A percentile compares a stretch with the other conserved stretches of the same genome.
phyloP scores from a whole-genome alignment of 2,797 vertebrate genomes.

The Chelidonichthys spinosus region DNA sequence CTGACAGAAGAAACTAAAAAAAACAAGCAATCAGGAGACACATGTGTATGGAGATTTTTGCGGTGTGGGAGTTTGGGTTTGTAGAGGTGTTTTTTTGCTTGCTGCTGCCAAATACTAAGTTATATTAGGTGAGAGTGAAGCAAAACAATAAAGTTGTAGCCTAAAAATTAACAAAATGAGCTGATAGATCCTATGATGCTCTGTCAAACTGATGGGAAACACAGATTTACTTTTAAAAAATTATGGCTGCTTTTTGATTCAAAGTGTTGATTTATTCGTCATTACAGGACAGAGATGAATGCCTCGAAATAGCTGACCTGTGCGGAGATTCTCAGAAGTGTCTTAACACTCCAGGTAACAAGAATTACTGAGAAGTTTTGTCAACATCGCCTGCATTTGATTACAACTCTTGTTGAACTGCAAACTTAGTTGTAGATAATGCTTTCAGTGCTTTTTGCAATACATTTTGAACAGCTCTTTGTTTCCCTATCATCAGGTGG shows the following conservation, averaged over 20 bases:
- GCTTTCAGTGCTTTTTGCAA: not conserved
- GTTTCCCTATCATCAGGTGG: constrained; percentile 80
- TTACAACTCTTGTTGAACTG: not conserved
- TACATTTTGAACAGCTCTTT: not conserved
- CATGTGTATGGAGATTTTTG: not conserved
- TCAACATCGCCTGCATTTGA: not conserved
- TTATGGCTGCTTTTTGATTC: not conserved
- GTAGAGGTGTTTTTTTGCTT: not conserved
- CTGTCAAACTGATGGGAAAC: not conserved
- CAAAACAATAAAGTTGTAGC: not conserved
- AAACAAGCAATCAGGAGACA: not conserved
- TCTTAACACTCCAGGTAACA: constrained; percentile 89
- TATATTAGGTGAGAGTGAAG: not conserved
- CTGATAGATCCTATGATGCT: too few relatives aligned
- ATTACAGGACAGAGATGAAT: constrained; percentile 91
- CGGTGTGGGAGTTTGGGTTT: not conserved
- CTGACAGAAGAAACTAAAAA: not conserved
- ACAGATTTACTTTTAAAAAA: not conserved
- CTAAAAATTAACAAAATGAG: not conserved
- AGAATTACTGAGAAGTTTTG: not conserved
- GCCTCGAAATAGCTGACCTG: constrained; percentile 85
- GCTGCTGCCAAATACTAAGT: not conserved
- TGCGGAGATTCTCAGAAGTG: constrained; percentile 89
- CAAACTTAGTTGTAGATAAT: too few relatives aligned
- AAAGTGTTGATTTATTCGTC: constrained; percentile 5